Evolutionary conservation across 1,140 invertebrate genomes (phyloP), one percentile per base, ranked within the genome.

Genomic region (Limonius californicus): DNA sequence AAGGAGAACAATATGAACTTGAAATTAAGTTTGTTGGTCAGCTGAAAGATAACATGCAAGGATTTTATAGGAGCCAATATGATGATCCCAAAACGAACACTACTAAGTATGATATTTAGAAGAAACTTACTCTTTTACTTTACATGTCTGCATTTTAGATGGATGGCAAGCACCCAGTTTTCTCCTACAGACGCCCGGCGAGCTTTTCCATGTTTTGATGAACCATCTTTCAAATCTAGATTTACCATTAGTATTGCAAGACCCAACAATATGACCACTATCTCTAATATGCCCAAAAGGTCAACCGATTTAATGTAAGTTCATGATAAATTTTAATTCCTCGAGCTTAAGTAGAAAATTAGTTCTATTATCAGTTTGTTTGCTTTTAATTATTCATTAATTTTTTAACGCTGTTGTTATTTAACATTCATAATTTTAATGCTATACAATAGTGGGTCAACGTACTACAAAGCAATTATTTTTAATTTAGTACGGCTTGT

Each of bases 151-250:
- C 64, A 35, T 78, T 77, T 39, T 57, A 86, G 87, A 70, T 85
- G 83, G 81, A 74, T 89, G 64, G 86, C 80, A 0, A 84, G 85
- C 0, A 92, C 91, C 0, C 91, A 95, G 68, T 94, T 96, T 71
- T 85, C 94, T 68, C 88, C 91, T 0, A 83, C 85, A 8, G 83
- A 89, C 67, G 93, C 94, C 0, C 82, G 94, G 23, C 80, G 85
- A 66, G 91, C 90, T 0, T 96, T 95, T 70, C 94, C 94, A 1
- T 94, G 90, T 70, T 95, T 93, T 73, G 93, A 96, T 70, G 93
- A 96, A 68, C 94, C 94, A 0, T 78, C 82, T 8, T 90, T 92
- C 62, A 95, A 95, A 76, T 88, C 92, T 0, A 83, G 76, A 0
- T 96, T 92, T 57, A 75, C 78, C 20, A 79, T 90, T 1, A 86